Evolutionary conservation across 2,797 vertebrate species (phyloP).

Genomic region (Tolypeutes matacus): DNA sequence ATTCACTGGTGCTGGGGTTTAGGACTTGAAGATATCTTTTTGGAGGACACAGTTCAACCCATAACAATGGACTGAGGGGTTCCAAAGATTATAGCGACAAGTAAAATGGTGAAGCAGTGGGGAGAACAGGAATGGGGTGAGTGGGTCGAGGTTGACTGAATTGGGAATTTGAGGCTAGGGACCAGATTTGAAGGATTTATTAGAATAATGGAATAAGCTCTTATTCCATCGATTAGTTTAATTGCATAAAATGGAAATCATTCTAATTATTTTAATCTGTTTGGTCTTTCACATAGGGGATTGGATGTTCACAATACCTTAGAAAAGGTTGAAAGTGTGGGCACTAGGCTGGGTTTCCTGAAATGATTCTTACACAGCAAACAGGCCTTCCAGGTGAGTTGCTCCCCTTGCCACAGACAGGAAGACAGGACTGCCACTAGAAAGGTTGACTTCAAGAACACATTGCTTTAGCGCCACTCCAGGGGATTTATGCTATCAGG

Average conservation of each 20-base stretch:
- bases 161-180: background rate
- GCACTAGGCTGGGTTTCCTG: background rate
- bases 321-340: background rate
- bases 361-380: background rate
- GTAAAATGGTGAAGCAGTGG: background rate
- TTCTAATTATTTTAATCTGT: background rate
- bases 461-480: background rate
- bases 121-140: background rate
- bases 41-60: too few species aligned
- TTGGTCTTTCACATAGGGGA: conserved; percentile 18
- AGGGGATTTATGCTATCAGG: background rate
- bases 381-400: background rate
- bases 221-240: background rate
- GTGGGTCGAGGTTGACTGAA: background rate
- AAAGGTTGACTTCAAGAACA: background rate
- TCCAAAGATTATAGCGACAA: background rate
- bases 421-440: background rate
- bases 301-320: background rate
- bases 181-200: background rate
- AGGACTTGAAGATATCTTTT: too few species aligned
- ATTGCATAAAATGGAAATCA: background rate
- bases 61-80: background rate
- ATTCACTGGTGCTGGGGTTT: too few species aligned
- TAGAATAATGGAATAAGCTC: background rate
- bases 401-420: background rate